phyloP scores from a whole-genome alignment of 2,113 vertebrate species.

The Phocoena phocoena region DNA sequence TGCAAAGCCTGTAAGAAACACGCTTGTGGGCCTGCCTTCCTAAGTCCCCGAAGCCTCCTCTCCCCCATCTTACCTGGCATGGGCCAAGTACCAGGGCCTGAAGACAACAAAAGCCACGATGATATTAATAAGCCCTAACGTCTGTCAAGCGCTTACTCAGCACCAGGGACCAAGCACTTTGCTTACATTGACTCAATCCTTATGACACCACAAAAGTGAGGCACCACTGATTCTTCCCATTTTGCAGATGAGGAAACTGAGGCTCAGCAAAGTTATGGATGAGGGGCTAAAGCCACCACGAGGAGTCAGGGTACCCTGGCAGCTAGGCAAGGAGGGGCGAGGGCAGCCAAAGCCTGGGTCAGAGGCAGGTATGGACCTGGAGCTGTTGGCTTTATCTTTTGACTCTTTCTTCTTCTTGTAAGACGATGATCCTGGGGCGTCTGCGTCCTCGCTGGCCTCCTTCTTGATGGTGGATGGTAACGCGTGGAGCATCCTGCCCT shows the following conservation, averaged over 20 bases:
- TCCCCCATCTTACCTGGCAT: accelerated
- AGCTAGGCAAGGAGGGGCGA: not conserved
- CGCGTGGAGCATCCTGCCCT: conserved; percentile 96
- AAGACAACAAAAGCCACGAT: accelerated
- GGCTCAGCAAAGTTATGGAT: accelerated
- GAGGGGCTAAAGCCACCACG: not conserved
- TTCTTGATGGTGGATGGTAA: conserved; percentile 94
- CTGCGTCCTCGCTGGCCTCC: conserved; percentile 82
- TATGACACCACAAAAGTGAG: accelerated
- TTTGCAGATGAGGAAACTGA: not conserved
- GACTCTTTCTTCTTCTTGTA: conserved; percentile 94
- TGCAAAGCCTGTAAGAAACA: not conserved
- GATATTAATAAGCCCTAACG: accelerated
- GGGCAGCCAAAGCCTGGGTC: accelerated
- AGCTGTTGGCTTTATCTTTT: conserved; percentile 93
- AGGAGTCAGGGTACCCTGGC: accelerated
- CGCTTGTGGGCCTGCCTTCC: accelerated
- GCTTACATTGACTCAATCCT: accelerated
- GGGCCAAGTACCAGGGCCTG: accelerated
- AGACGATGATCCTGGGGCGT: conserved; percentile 84
- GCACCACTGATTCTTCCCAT: accelerated
- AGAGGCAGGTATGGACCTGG: conserved; percentile 85
- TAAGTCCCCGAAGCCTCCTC: not conserved
- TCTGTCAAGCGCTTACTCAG: accelerated
- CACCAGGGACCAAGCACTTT: not conserved